A percentile compares a stretch with the other conserved stretches of the same genome.
phyloP scores from a whole-genome alignment of 2,797 vertebrate genomes.

The Threskiornis aethiopicus region DNA sequence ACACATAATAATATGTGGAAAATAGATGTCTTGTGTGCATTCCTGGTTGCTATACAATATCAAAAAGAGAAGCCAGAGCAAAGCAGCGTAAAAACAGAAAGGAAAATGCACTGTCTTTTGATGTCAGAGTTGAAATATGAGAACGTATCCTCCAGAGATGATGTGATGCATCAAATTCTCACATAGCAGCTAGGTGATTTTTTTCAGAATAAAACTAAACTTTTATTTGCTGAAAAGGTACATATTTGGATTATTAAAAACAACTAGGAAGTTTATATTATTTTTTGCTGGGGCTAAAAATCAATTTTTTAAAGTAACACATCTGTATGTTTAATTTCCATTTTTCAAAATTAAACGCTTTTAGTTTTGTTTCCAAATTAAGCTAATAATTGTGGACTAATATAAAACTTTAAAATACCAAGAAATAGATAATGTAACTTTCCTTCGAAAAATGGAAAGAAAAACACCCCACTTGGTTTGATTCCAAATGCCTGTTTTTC shows the following conservation, averaged over 20 bases:
- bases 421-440: not conserved
- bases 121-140: not conserved
- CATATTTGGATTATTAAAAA: not conserved
- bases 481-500: not conserved
- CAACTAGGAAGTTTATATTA: not conserved
- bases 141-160: not conserved
- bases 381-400: not conserved
- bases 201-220: not conserved
- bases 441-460: not conserved
- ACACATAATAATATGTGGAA: not conserved
- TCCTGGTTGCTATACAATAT: not conserved
- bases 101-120: not conserved
- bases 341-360: not conserved
- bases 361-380: not conserved
- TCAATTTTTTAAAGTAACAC: not conserved
- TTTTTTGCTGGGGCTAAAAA: not conserved
- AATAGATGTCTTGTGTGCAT: not conserved
- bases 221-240: not conserved
- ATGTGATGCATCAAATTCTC: not conserved
- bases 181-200: not conserved
- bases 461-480: not conserved
- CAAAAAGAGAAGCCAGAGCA: not conserved
- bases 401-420: not conserved
- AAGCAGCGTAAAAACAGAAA: not conserved
- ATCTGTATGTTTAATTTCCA: fast-evolving